Evolutionary conservation across 2,888 invertebrate genomes (phyloP).

Genomic region (Dasypolia templi): DNA sequence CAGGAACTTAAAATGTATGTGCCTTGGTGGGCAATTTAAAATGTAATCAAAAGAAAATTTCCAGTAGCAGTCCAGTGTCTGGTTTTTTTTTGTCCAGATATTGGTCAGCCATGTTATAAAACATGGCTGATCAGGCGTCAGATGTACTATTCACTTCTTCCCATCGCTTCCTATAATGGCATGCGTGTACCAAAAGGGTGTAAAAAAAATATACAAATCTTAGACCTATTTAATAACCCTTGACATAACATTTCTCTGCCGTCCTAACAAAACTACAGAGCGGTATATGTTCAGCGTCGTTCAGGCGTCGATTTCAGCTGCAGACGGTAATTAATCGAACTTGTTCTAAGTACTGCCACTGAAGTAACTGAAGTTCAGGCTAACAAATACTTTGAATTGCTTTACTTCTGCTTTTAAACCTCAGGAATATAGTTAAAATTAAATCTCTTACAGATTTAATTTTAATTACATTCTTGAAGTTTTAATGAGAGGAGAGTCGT

Average conservation of each 20-base stretch:
- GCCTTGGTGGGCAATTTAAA: background rate
- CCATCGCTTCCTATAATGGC: background rate
- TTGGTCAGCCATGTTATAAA: background rate
- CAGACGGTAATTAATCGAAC: conserved; percentile 62
- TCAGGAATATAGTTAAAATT: too few species aligned
- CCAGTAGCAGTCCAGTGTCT: background rate
- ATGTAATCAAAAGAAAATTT: background rate
- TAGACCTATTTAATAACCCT: background rate
- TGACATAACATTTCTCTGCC: conserved; percentile 7
- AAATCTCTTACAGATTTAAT: conserved; percentile 38
- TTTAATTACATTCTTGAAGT: conserved; percentile 48
- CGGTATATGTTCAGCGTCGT: background rate
- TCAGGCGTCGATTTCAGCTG: conserved; percentile 46
- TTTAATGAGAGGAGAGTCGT: conserved; percentile 37
- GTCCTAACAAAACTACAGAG: conserved; percentile 21
- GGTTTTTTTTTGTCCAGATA: background rate
- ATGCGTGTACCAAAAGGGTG: too few species aligned
- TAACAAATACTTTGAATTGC: conserved; percentile 47
- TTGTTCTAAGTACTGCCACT: conserved; percentile 47
- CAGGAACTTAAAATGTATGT: too few species aligned
- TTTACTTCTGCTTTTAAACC: conserved; percentile 44
- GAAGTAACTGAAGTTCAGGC: conserved; percentile 41
- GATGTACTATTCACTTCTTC: too few species aligned
- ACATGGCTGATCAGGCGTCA: background rate
- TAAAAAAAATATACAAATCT: background rate